phyloP scores from a whole-genome alignment of 2,113 vertebrate genomes.

The Callipepla squamata region DNA sequence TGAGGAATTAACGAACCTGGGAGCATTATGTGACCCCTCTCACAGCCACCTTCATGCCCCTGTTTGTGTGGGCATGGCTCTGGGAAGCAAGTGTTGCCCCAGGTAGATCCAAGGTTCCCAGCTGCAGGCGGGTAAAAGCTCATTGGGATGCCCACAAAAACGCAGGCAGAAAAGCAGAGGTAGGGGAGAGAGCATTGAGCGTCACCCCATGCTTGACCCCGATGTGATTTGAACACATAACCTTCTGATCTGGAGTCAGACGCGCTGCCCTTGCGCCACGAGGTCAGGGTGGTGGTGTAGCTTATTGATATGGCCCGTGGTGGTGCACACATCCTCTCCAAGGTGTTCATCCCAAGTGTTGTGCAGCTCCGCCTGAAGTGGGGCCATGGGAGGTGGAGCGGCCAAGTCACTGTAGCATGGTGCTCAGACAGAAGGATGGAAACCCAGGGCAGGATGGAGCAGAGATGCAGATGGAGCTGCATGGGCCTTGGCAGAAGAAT shows the following conservation, averaged over 20 bases:
- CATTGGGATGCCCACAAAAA: fast-evolving
- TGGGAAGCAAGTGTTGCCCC: neutral
- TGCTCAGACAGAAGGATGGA: neutral
- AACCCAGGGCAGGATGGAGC: fast-evolving
- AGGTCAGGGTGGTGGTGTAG: fast-evolving
- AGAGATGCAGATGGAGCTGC: neutral
- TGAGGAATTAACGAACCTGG: neutral
- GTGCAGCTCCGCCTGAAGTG: neutral
- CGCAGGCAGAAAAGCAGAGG: neutral
- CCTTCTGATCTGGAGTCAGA: conserved; percentile 4
- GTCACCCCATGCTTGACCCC: neutral
- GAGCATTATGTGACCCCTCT: fast-evolving
- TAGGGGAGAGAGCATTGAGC: fast-evolving
- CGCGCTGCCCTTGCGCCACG: neutral
- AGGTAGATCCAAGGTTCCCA: too few relatives aligned
- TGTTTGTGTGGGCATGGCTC: fast-evolving
- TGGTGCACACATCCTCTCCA: neutral
- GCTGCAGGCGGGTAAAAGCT: neutral
- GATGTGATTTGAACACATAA: neutral
- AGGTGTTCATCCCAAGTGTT: fast-evolving
- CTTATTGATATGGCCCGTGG: fast-evolving
- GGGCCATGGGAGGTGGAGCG: fast-evolving
- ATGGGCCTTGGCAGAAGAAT: fast-evolving
- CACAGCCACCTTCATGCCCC: neutral
- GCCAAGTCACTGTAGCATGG: fast-evolving